phyloP scores from a whole-genome alignment of 2,113 vertebrate genomes.

The Tapirus terrestris region DNA sequence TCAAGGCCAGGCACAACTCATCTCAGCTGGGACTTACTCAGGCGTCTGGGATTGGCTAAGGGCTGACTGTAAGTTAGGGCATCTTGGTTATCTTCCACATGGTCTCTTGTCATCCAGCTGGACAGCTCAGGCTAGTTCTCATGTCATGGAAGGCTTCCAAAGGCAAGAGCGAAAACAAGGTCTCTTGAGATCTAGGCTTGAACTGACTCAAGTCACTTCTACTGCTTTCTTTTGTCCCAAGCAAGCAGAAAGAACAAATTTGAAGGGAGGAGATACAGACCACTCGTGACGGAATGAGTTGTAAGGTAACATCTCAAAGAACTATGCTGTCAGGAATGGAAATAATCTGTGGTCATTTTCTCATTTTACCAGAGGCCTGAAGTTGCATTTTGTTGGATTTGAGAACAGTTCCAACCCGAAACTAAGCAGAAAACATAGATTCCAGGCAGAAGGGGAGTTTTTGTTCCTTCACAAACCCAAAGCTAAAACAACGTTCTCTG shows the following conservation, averaged over 20 bases:
- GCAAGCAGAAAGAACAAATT: background rate
- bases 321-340: background rate
- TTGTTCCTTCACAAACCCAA: background rate
- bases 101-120: background rate
- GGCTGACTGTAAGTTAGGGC: background rate
- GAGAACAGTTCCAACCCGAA: background rate
- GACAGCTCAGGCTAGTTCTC: background rate
- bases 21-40: background rate
- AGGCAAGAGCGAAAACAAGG: background rate
- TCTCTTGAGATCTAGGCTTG: background rate
- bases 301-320: background rate
- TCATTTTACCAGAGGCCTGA: background rate
- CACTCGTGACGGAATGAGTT: background rate
- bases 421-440: background rate
- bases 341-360: background rate
- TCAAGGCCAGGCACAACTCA: too few species aligned
- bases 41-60: background rate
- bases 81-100: background rate
- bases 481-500: background rate
- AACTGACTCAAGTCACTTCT: background rate
- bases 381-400: background rate
- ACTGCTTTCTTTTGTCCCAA: background rate
- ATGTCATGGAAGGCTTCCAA: background rate
- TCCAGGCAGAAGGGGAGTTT: background rate
- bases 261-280: background rate